These are phyloP conservation scores for Cloeon dipterum DNA, from an alignment of 2,888 invertebrate genomes.

Conservation along the genomic window DNA sequence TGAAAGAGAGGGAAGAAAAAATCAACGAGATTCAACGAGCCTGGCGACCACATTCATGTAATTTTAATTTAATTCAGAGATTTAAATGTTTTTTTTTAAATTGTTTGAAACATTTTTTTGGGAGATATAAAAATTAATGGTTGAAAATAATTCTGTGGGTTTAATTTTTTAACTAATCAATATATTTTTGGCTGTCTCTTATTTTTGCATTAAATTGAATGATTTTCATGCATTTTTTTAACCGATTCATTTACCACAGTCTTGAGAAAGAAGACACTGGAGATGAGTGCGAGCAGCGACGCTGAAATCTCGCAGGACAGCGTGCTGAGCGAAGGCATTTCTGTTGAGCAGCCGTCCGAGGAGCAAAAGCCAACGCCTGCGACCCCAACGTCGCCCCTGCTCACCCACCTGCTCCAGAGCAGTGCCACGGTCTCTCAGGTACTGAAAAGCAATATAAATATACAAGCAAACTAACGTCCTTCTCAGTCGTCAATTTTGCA, in stretches of 20 bases:
- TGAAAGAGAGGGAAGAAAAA: slow-evolving; percentile 39
- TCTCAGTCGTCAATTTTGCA: slow-evolving; percentile 9
- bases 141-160: no score
- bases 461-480: neutral
- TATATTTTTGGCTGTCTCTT: no score
- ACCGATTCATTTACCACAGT: no score
- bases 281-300: slow-evolving; percentile 7
- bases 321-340: slow-evolving; percentile 8
- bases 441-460: neutral
- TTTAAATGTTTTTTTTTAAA: no score
- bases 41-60: slow-evolving; percentile 32
- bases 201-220: no score
- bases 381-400: slow-evolving; percentile 30
- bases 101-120: no score
- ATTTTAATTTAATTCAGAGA: no score
- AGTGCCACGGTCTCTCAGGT: slow-evolving; percentile 23
- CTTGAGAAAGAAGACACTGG: no score
- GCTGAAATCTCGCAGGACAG: slow-evolving; percentile 9
- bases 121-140: no score
- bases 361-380: slow-evolving; percentile 7
- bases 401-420: slow-evolving; percentile 62
- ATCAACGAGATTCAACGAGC: slow-evolving; percentile 33
- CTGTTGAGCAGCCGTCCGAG: slow-evolving; percentile 14
- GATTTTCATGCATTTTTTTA: no score
- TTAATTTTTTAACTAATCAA: no score